phyloP scores from a whole-genome alignment of 2,797 vertebrate species.

The Enteromius fasciolatus region DNA sequence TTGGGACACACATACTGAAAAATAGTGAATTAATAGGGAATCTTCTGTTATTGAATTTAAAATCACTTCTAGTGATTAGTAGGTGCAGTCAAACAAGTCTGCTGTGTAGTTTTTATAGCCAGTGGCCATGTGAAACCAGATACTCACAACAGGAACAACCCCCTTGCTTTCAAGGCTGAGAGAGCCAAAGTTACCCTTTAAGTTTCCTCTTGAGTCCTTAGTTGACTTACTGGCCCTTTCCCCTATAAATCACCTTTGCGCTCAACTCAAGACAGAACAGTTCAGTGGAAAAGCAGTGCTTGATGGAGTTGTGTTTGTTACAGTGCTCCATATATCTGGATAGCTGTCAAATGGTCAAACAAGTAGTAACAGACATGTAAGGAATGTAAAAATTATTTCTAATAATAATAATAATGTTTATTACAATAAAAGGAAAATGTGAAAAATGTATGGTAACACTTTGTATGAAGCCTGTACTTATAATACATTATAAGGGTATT shows the following conservation, averaged over 20 bases:
- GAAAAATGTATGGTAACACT: too few species aligned
- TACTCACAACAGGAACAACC: background rate
- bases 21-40: too few species aligned
- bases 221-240: slow-evolving; percentile 44
- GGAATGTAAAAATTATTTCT: too few species aligned
- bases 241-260: slow-evolving; percentile 50
- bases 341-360: too few species aligned
- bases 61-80: background rate
- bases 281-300: slow-evolving; percentile 14
- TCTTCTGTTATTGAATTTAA: background rate
- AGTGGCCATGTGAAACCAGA: background rate
- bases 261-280: slow-evolving; percentile 15
- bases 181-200: slow-evolving; percentile 11
- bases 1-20: background rate
- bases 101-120: slow-evolving; percentile 9
- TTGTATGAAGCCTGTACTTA: too few species aligned
- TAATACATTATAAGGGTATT: too few species aligned
- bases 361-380: too few species aligned
- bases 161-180: background rate
- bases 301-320: background rate
- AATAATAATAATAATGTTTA: too few species aligned
- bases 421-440: too few species aligned
- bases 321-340: background rate
- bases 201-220: slow-evolving; percentile 32
- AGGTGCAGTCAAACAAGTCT: background rate